Evolutionary conservation across 2,888 invertebrate genomes (phyloP).

Genomic region (Meta bourneti): DNA sequence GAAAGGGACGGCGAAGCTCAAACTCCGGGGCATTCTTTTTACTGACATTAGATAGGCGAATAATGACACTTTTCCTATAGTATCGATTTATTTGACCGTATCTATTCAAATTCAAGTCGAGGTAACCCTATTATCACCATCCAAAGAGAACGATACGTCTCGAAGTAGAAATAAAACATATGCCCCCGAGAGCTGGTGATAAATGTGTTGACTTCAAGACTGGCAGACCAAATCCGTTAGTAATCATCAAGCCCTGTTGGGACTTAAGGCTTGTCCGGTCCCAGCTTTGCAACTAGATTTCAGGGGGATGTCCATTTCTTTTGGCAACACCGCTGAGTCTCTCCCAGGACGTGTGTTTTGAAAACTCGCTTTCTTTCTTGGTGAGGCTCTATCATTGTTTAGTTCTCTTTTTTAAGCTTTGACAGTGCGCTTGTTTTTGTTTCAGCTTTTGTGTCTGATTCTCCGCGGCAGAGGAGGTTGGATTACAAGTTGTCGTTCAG

Average conservation of each 20-base stretch:
- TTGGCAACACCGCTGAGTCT: not conserved
- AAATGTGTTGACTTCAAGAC: constrained; percentile 48
- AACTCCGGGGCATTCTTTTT: too few species aligned
- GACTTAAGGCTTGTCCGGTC: constrained; percentile 53
- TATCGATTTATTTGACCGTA: not conserved
- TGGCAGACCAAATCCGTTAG: constrained; percentile 54
- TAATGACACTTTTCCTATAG: too few species aligned
- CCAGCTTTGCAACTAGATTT: constrained; percentile 50
- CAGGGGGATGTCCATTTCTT: constrained; percentile 44
- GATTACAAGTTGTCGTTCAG: not conserved
- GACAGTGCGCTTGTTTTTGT: not conserved
- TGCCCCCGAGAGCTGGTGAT: constrained; percentile 51
- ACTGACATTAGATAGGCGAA: too few species aligned
- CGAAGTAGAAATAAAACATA: constrained; percentile 37
- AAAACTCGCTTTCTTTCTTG: not conserved
- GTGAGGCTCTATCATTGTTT: not conserved
- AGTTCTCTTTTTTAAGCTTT: not conserved
- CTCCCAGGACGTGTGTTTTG: not conserved
- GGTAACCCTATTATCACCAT: not conserved
- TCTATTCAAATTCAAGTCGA: constrained; percentile 21
- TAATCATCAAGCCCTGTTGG: constrained; percentile 56
- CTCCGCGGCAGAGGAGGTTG: not conserved
- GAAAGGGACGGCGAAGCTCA: too few species aligned
- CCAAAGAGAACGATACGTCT: constrained; percentile 6
- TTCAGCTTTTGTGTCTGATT: not conserved